Conservation (phyloP, 2,113 vertebrate species). For the Syngnathus typhle region DNA sequence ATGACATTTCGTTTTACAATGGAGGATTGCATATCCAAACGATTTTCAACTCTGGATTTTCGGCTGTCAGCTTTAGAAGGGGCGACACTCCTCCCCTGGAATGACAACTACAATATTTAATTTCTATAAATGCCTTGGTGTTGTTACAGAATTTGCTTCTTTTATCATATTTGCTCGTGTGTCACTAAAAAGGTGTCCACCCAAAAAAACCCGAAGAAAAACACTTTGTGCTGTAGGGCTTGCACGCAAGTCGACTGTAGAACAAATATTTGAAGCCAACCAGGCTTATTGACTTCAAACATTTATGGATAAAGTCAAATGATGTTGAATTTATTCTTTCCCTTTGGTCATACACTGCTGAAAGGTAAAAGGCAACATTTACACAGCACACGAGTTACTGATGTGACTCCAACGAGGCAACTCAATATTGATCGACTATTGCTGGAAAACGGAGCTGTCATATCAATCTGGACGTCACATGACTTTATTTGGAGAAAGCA, state of each 20-base stretch:
- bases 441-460: not conserved
- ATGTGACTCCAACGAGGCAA: conserved; percentile 13
- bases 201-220: not conserved
- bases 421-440: not conserved
- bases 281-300: conserved; percentile 13
- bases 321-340: conserved; percentile 2
- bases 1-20: not conserved
- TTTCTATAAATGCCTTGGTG: not conserved
- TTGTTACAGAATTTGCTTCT: not conserved
- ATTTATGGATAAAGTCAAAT: conserved; percentile 7
- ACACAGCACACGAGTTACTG: conserved; percentile 4
- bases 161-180: not conserved
- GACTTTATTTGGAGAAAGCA: not conserved
- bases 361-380: conserved; percentile 23
- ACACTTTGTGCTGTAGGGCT: not conserved
- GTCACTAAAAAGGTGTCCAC: not conserved
- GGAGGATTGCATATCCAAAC: no score
- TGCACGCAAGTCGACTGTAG: not conserved
- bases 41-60: no score
- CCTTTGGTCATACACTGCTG: not conserved
- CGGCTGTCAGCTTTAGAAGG: no score
- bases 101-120: no score
- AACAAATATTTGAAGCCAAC: conserved; percentile 30
- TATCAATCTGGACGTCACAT: not conserved
- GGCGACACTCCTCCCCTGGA: no score